Conservation (phyloP, 2,797 vertebrate genomes). For the Acrossocheilus wenchowensis region DNA sequence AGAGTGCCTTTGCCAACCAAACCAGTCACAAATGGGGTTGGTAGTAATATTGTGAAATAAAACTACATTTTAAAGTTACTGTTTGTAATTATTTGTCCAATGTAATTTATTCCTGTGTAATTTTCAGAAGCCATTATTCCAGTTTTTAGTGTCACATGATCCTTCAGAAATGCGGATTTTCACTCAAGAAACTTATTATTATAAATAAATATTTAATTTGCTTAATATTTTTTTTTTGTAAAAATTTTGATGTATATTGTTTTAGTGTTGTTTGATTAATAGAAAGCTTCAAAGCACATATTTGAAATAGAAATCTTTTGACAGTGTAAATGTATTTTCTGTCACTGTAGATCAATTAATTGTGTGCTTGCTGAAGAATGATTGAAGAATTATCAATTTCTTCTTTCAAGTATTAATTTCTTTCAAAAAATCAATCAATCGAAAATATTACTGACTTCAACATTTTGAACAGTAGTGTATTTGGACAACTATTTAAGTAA, state of each 20-base stretch:
- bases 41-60: neutral
- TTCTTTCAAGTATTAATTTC: no score
- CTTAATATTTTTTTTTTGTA: no score
- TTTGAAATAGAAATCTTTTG: no score
- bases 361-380: no score
- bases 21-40: neutral
- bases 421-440: no score
- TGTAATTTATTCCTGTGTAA: neutral
- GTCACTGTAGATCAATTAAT: no score
- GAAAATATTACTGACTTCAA: neutral
- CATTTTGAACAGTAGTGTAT: neutral
- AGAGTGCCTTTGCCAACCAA: neutral
- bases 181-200: neutral
- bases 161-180: neutral
- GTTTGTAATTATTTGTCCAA: neutral
- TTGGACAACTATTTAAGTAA: neutral
- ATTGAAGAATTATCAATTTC: no score
- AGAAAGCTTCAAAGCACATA: neutral
- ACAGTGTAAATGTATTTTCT: no score
- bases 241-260: neutral
- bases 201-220: neutral
- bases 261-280: neutral
- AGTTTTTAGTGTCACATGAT: neutral
- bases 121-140: neutral
- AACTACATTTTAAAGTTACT: neutral